Percentiles rank a stretch among this genome's conserved stretches.
Evolutionary conservation across 2,888 invertebrate species (phyloP).

Genomic region (Drosophila mettleri): DNA sequence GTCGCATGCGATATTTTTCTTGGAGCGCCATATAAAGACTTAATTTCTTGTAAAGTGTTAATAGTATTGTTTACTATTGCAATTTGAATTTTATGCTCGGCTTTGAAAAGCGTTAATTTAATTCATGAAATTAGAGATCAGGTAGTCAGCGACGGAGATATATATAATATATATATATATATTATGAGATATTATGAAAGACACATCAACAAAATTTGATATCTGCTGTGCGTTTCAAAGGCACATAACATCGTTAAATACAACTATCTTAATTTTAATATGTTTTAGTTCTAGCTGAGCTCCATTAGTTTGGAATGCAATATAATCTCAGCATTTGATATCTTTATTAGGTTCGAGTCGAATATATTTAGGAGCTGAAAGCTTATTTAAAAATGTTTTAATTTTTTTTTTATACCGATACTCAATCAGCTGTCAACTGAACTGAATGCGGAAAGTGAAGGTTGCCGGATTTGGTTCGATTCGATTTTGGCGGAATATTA

Average conservation of each 20-base stretch:
- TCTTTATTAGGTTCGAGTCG: neutral
- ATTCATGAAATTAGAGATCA: constrained; percentile 4
- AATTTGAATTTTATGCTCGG: constrained; percentile 13
- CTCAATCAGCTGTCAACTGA: constrained; percentile 26
- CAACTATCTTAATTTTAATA: neutral
- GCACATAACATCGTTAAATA: too few species aligned
- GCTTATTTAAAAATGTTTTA: neutral
- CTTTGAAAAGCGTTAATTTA: constrained; percentile 19
- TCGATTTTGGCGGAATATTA: constrained; percentile 15
- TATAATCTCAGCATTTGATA: neutral
- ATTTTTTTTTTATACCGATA: too few species aligned
- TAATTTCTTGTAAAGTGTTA: constrained; percentile 30
- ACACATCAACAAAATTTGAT: neutral
- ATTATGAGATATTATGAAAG: neutral
- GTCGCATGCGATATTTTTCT: constrained; percentile 67
- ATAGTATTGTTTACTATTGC: constrained; percentile 34
- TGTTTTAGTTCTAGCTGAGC: neutral
- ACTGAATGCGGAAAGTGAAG: constrained; percentile 24
- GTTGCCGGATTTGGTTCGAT: constrained; percentile 6
- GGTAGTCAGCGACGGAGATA: neutral
- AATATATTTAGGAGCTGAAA: neutral
- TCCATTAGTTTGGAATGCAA: neutral
- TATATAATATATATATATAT: neutral
- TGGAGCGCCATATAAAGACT: neutral
- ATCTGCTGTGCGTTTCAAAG: neutral